Evolutionary conservation across 1,140 invertebrate species (phyloP).

Genomic region (Cheumatopsyche charites): DNA sequence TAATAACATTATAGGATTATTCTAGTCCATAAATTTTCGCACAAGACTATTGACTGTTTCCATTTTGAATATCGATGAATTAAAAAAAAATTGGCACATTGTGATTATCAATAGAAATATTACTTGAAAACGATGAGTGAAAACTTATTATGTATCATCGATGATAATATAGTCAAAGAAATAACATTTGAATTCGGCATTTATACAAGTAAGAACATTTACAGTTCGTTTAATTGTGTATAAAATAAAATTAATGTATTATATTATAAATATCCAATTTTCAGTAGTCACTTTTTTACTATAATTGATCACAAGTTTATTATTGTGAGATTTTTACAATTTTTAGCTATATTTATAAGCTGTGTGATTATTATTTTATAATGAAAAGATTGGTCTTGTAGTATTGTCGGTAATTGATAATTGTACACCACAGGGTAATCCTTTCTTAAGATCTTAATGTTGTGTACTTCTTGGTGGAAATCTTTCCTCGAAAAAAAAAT

Average conservation of each 20-base stretch:
- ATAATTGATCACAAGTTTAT: constrained; percentile 17
- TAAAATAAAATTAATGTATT: too few relatives aligned
- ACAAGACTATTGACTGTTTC: constrained; percentile 44
- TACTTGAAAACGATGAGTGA: too few relatives aligned
- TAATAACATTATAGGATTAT: constrained; percentile 28
- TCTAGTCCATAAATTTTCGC: constrained; percentile 47
- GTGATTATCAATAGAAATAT: constrained; percentile 7
- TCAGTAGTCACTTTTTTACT: constrained; percentile 6
- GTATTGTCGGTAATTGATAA: too few relatives aligned
- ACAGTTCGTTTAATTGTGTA: too few relatives aligned
- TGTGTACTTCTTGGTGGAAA: constrained; percentile 4
- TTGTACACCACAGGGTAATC: constrained; percentile 3
- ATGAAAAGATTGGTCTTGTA: background rate
- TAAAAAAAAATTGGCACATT: constrained; percentile 23
- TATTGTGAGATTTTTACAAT: constrained; percentile 17
- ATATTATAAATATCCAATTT: too few relatives aligned
- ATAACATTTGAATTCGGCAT: background rate
- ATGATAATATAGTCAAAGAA: background rate
- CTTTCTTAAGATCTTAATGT: background rate
- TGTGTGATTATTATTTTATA: constrained; percentile 14
- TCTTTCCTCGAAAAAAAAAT: background rate
- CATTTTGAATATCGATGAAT: constrained; percentile 23
- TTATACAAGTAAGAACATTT: too few relatives aligned
- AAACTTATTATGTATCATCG: too few relatives aligned
- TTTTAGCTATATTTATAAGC: constrained; percentile 22